A percentile compares a stretch with the other conserved stretches of the same genome.
Evolutionary conservation across 2,113 vertebrate species (phyloP).

Genomic region (Serilophus lunatus): DNA sequence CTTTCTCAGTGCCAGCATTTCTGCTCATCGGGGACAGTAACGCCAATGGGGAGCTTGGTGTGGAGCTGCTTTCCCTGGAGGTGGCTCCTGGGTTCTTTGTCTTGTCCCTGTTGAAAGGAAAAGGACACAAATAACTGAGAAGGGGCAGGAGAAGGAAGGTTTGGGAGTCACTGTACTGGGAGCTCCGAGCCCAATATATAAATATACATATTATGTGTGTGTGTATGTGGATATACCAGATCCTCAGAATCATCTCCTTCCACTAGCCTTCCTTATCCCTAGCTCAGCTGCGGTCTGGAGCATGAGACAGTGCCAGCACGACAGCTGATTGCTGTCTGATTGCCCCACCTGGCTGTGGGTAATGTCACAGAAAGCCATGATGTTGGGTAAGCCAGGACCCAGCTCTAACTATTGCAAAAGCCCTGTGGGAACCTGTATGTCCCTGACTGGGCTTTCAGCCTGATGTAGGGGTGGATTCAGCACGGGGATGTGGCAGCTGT

Average conservation of each 20-base stretch:
- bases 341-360: not conserved
- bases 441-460: not conserved
- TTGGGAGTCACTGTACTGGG: not conserved
- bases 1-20: slow-evolving; percentile 21
- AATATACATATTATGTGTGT: not conserved
- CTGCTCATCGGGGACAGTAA: slow-evolving; percentile 8
- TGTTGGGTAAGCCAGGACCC: not conserved
- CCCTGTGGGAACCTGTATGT: not conserved
- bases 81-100: not conserved
- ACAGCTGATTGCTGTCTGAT: not conserved
- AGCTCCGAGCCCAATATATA: not conserved
- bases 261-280: not conserved
- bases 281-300: not conserved
- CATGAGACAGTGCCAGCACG: not conserved
- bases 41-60: slow-evolving; percentile 31
- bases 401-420: not conserved
- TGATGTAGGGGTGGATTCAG: not conserved
- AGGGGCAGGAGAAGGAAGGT: not conserved
- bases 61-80: slow-evolving; percentile 41
- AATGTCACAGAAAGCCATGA: not conserved
- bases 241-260: not conserved
- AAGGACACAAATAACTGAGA: not conserved
- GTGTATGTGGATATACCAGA: not conserved
- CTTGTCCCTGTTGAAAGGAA: slow-evolving; percentile 41
- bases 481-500: not conserved